phyloP scores from a whole-genome alignment of 2,888 invertebrate species.

The Aphidoletes aphidimyza region DNA sequence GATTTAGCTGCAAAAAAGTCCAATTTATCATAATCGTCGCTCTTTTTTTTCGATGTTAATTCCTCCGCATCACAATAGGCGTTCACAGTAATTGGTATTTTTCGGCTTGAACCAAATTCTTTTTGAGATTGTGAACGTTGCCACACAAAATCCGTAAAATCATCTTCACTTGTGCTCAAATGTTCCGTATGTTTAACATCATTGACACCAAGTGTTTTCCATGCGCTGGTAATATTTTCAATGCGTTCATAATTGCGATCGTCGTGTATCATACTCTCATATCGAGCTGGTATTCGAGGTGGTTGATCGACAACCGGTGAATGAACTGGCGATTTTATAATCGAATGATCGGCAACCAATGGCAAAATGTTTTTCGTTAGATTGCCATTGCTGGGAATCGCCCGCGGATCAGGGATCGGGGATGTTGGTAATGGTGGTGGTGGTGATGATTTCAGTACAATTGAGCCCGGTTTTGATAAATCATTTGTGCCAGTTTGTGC shows the following conservation, averaged over 20 bases:
- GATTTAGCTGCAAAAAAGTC: conserved; percentile 84
- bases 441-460: conserved; percentile 54
- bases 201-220: conserved; percentile 82
- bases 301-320: conserved; percentile 58
- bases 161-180: conserved; percentile 63
- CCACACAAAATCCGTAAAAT: conserved; percentile 66
- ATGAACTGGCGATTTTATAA: conserved; percentile 32
- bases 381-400: conserved; percentile 41
- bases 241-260: conserved; percentile 76
- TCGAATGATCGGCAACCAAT: neutral
- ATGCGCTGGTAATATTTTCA: conserved; percentile 81
- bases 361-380: conserved; percentile 32
- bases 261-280: conserved; percentile 60
- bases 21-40: conserved; percentile 77
- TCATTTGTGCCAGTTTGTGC: neutral
- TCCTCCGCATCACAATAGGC: neutral
- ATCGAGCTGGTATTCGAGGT: conserved; percentile 63
- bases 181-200: conserved; percentile 78
- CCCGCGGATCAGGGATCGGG: too few relatives aligned
- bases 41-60: neutral
- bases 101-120: neutral
- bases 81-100: neutral
- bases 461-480: conserved; percentile 24
- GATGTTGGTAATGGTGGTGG: conserved; percentile 34
- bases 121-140: conserved; percentile 64